Evolutionary conservation across 2,797 vertebrate genomes (phyloP).

Genomic region (Ataeniobius toweri): DNA sequence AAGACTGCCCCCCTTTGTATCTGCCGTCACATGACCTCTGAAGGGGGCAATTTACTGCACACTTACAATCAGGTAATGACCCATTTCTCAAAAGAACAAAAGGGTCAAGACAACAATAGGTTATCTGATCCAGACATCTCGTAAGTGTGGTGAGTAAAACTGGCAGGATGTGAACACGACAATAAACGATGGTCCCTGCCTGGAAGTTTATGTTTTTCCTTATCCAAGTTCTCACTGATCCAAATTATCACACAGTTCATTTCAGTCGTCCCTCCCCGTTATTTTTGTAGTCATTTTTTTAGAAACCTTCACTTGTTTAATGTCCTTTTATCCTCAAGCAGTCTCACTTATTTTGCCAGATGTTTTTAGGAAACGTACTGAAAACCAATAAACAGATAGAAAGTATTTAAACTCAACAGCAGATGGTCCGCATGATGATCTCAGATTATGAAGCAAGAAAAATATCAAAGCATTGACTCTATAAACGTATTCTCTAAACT

Average conservation of each 20-base stretch:
- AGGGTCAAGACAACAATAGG: slow-evolving; percentile 63
- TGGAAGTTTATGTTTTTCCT: not conserved
- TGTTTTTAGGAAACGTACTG: not conserved
- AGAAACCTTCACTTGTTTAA: not conserved
- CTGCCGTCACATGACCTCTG: slow-evolving; percentile 66
- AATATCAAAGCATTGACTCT: not conserved
- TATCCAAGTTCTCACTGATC: not conserved
- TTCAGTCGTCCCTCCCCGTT: not conserved
- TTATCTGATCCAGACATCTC: slow-evolving; percentile 66
- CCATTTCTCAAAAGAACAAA: slow-evolving; percentile 74
- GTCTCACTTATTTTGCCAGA: not conserved
- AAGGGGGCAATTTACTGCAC: slow-evolving; percentile 64
- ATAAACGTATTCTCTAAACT: not conserved
- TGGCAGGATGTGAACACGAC: slow-evolving; percentile 21
- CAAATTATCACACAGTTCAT: not conserved
- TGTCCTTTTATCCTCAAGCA: not conserved
- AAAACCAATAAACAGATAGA: not conserved
- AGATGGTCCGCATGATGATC: not conserved
- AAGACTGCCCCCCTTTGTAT: slow-evolving; percentile 74
- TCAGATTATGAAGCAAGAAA: not conserved
- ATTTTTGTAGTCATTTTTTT: not conserved
- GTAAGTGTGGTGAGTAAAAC: slow-evolving; percentile 52
- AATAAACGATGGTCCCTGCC: slow-evolving; percentile 27
- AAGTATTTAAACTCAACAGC: not conserved
- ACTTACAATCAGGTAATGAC: slow-evolving; percentile 70